phyloP scores from a whole-genome alignment of 2,797 vertebrate species.

The Brotula barbata region DNA sequence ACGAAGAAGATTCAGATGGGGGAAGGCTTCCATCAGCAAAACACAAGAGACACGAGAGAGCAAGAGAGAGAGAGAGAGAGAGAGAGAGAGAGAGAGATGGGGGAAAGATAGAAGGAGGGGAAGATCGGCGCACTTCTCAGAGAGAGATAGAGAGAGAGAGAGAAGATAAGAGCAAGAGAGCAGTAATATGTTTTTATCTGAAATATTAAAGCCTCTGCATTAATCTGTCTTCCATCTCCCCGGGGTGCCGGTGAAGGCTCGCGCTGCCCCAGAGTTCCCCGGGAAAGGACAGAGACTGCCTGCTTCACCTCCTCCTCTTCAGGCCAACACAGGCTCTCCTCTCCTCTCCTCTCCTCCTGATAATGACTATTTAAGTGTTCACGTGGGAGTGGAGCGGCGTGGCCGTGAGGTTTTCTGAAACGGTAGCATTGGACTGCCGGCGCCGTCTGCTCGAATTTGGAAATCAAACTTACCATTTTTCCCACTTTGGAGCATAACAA shows the following conservation, averaged over 20 bases:
- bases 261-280: constrained; percentile 66
- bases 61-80: constrained; percentile 36
- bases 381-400: constrained; percentile 44
- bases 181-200: constrained; percentile 79
- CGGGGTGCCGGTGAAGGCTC: constrained; percentile 69
- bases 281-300: constrained; percentile 65
- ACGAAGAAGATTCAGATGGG: constrained; percentile 32
- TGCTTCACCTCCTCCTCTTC: constrained; percentile 52
- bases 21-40: constrained; percentile 57
- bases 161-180: constrained; percentile 53
- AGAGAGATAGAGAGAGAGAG: constrained; percentile 8
- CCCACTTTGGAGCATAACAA: too few species aligned
- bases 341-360: constrained; percentile 49
- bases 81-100: constrained; percentile 17
- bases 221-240: constrained; percentile 79
- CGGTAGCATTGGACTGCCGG: constrained; percentile 24
- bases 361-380: constrained; percentile 60
- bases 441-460: not conserved
- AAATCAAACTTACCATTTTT: not conserved
- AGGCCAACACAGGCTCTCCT: constrained; percentile 26
- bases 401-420: constrained; percentile 52
- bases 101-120: constrained; percentile 1
- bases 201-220: constrained; percentile 82
- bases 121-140: constrained; percentile 14
- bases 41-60: constrained; percentile 57